Base-by-base conservation (phyloP, 2,113 vertebrate species). In the Notiomystis cincta region DNA sequence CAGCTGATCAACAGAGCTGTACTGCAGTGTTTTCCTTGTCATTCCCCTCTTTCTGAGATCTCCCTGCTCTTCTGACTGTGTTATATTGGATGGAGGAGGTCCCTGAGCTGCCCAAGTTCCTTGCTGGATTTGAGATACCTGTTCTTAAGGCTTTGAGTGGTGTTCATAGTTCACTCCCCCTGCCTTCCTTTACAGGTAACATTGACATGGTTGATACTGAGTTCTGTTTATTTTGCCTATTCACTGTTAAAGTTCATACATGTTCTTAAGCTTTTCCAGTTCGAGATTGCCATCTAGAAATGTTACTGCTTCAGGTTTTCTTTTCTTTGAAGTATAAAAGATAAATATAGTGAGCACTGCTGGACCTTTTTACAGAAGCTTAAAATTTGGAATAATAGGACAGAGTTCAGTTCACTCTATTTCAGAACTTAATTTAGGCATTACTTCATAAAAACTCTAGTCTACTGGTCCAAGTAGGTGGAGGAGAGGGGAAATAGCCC, bases 81-180 rank as follows among this genome's bases (percentile, higher is more conserved):
- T 67, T 24, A 13, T 35, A 14, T 53, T 19, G 23, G 61, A 38
- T 30, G 27, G 66, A 84, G 69, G 84, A 79, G 11, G 37, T 87
- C 7, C 7, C 40, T 17, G 57, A 71, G 9, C 40, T 72, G 42
- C 42, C 15, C 21, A 9, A 28, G 78, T 65, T 93, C 25, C 33
- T 50, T 89, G 79, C 37, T n/a, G 24, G n/a, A 31, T 78, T 69
- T 60, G 37, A 79, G 31, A 53, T 77, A 33, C 2, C 5, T 2
- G 13, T 57, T 76, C 77, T 69, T 72, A 61, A 71, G 66, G 44
- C 38, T 80, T 57, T 72, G 27, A 77, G 42, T 57, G 20, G 8
- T 77, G 18, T n/a, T 48, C 2, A 2, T 45, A 25, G 31, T 45
- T 87, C 1, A 0, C 7, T 61, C 13, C 25, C 58, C 4, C 1